Base-by-base conservation (phyloP, 2,113 vertebrate genomes). In the Murina feae region DNA sequence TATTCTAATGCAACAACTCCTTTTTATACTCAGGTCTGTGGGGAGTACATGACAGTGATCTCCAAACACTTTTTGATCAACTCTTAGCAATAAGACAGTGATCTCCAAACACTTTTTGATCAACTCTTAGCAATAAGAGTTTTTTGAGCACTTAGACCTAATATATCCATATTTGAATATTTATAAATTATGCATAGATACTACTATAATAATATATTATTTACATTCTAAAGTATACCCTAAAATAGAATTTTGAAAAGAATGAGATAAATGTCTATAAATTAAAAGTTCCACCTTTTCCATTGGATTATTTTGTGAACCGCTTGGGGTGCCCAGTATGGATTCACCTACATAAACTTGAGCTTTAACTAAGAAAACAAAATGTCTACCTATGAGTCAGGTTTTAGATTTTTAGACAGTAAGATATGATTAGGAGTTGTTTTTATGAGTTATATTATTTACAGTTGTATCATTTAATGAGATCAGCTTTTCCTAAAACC, bases 401-500 rank as follows among this genome's bases (percentile, higher is more conserved):
- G 17, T 93, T 85, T 87, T 91, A 63, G 51, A 42, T 37, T 89
- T 92, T 90, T 89, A 79, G 39, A 25, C 60, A 78, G 74, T 82
- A 82, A 18, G 23, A 21, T 93, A 11, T 72, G 20, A 49, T 49
- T 92, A 85, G 44, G 60, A 72, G 53, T 89, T 93, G 51, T 66
- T 91, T 68, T 51, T 30, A 60, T 89, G 53, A 60, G 4, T 53
- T 76, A 42, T 25, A 0, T 83, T 65, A 47, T 69, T 88, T n/a
- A 81, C 5, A 44, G 10, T 44, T 91, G 25, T 91, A 55, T 78
- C 4, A 49, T 28, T 93, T 66, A 93, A 49, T 94, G 55, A 89
- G 55, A 68, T 53, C 9, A 88, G 17, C 74, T 94, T 94, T 94
- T 74, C 53, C 28, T n/a, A 94, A 91, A 91, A 39, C 20, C 18